phyloP scores from a whole-genome alignment of 2,113 vertebrate species.

The Gymnogyps californianus region DNA sequence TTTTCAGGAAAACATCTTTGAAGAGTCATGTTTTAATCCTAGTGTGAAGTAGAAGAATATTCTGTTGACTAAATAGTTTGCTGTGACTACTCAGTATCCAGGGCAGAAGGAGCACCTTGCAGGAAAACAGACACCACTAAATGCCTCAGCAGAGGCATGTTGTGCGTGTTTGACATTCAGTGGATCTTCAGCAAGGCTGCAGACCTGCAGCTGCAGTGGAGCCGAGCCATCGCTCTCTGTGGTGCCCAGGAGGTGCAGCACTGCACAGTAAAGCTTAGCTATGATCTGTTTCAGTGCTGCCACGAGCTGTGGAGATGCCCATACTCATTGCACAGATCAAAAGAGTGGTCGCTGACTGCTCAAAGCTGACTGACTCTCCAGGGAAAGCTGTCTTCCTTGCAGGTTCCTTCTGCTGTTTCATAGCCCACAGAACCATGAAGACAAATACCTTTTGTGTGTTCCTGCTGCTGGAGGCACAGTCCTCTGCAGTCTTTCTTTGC shows the following conservation, averaged over 20 bases:
- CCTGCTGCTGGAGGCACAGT: neutral
- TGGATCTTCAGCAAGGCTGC: neutral
- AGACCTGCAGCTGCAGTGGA: accelerated
- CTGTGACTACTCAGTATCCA: neutral
- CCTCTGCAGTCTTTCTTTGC: neutral
- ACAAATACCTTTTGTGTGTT: neutral
- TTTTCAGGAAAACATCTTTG: neutral
- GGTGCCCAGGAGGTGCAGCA: neutral
- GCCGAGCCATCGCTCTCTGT: accelerated
- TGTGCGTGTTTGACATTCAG: neutral
- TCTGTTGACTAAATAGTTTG: neutral
- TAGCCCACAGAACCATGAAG: neutral
- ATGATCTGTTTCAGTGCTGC: neutral
- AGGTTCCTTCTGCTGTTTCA: neutral
- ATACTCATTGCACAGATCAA: neutral
- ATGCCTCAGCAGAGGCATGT: neutral
- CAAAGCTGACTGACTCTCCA: neutral
- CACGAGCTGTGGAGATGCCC: neutral
- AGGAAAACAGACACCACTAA: neutral
- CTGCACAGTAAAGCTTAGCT: neutral
- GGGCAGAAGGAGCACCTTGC: neutral
- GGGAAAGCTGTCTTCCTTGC: neutral
- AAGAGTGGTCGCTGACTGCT: neutral
- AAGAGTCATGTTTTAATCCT: neutral
- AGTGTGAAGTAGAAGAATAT: neutral